A percentile compares a stretch with the other conserved stretches of the same genome.
phyloP scores from a whole-genome alignment of 2,888 invertebrate genomes.

The Trachelus stipa region DNA sequence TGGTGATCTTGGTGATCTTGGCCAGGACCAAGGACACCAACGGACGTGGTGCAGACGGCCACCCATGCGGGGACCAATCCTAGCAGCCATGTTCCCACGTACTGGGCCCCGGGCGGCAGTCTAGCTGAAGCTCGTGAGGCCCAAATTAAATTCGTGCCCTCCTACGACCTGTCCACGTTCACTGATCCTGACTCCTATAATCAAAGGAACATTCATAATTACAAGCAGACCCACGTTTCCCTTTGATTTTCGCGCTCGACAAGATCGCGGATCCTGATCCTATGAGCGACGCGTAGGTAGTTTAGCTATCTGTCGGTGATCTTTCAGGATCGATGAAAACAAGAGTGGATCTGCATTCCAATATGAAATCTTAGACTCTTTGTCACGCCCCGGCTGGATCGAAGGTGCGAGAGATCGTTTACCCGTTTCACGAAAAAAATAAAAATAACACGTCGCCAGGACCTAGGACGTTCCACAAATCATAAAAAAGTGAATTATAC shows the following conservation, averaged over 20 bases:
- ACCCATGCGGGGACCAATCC: constrained; percentile 51
- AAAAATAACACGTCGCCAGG: constrained; percentile 28
- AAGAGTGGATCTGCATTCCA: not conserved
- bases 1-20: constrained; percentile 33
- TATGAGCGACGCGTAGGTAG: not conserved
- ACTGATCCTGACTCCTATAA: constrained; percentile 48
- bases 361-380: constrained; percentile 20
- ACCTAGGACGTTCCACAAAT: constrained; percentile 55
- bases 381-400: constrained; percentile 16
- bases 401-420: constrained; percentile 3
- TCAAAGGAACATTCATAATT: constrained; percentile 60
- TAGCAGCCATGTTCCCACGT: constrained; percentile 54
- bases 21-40: constrained; percentile 57
- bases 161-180: constrained; percentile 12
- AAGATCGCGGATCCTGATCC: not conserved
- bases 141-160: constrained; percentile 52
- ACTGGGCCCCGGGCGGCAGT: constrained; percentile 58
- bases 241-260: constrained; percentile 2
- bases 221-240: constrained; percentile 36
- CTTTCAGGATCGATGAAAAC: not conserved
- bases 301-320: not conserved
- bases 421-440: not conserved
- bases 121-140: constrained; percentile 56
- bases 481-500: constrained; percentile 60
- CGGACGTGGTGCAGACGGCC: constrained; percentile 52